Conservation (phyloP, 2,888 invertebrate species). For the Torymus auratus region DNA sequence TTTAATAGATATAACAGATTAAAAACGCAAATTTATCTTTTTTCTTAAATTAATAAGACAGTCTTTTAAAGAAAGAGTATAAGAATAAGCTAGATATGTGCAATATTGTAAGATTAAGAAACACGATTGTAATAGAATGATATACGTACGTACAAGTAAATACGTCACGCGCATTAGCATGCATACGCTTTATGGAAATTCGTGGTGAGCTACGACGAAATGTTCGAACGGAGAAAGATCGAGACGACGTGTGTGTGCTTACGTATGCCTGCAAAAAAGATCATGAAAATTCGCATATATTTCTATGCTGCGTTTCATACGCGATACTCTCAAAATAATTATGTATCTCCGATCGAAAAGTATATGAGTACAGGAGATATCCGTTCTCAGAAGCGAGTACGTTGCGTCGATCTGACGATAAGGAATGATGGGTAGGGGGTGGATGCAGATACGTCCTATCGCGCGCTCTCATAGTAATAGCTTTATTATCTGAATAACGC, state of each 20-base stretch:
- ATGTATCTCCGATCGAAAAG: too few relatives aligned
- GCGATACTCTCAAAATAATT: too few relatives aligned
- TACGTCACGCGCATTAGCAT: conserved; percentile 2
- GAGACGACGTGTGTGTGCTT: not conserved
- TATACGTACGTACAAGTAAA: not conserved
- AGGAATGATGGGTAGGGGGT: not conserved
- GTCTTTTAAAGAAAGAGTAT: not conserved
- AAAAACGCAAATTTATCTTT: too few relatives aligned
- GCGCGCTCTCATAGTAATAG: conserved; percentile 27
- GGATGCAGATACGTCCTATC: too few relatives aligned
- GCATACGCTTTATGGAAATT: conserved; percentile 7
- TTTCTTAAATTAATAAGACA: too few relatives aligned
- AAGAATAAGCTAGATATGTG: not conserved
- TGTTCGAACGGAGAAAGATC: conserved; percentile 6
- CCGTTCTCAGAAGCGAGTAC: too few relatives aligned
- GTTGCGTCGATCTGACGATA: conserved; percentile 7
- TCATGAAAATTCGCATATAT: too few relatives aligned
- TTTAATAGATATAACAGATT: too few relatives aligned
- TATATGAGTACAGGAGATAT: too few relatives aligned
- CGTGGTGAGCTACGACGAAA: not conserved
- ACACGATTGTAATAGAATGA: not conserved
- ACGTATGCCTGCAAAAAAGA: too few relatives aligned
- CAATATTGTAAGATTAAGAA: conserved; percentile 18
- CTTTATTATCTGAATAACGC: conserved; percentile 29
- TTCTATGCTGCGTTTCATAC: too few relatives aligned